A percentile compares a stretch with the other conserved stretches of the same genome.
These are phyloP conservation scores for Triplophysa siluroides DNA, from an alignment of 2,113 vertebrate genomes.

Conservation along the genomic window DNA sequence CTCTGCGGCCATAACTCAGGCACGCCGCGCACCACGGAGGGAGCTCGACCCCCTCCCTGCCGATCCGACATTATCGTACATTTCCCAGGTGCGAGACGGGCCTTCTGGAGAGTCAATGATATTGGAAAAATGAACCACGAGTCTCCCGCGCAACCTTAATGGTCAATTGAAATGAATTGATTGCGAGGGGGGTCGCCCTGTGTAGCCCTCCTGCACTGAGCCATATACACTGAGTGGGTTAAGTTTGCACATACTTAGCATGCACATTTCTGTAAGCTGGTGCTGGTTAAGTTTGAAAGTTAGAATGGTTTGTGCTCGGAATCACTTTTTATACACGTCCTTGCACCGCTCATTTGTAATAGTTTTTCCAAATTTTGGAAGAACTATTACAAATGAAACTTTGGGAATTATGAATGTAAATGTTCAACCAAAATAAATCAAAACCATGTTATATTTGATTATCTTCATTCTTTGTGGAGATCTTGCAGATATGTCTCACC, in stretches of 20 bases:
- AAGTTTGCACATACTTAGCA: background rate
- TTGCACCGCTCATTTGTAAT: too few species aligned
- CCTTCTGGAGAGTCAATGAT: slow-evolving; percentile 78
- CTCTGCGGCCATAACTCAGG: slow-evolving; percentile 84
- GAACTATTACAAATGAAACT: too few species aligned
- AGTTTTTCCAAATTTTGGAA: too few species aligned
- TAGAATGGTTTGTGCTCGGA: too few species aligned
- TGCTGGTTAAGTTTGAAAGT: too few species aligned
- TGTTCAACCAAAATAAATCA: too few species aligned
- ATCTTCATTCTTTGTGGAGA: too few species aligned
- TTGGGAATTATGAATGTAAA: too few species aligned
- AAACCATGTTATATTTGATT: too few species aligned
- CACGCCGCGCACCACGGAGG: slow-evolving; percentile 54
- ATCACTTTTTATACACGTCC: too few species aligned
- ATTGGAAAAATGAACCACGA: slow-evolving; percentile 93
- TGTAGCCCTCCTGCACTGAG: background rate
- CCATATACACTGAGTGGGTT: background rate
- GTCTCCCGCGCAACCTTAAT: slow-evolving; percentile 81
- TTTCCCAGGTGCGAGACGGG: slow-evolving; percentile 85
- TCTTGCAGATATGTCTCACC: too few species aligned
- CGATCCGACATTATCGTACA: slow-evolving; percentile 86
- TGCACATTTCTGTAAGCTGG: background rate
- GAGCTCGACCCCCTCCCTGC: slow-evolving; percentile 71
- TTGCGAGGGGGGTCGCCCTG: slow-evolving; percentile 68
- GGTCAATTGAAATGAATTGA: slow-evolving; percentile 93